Conservation (phyloP, 2,888 invertebrate genomes). For the Agrochola litura region DNA sequence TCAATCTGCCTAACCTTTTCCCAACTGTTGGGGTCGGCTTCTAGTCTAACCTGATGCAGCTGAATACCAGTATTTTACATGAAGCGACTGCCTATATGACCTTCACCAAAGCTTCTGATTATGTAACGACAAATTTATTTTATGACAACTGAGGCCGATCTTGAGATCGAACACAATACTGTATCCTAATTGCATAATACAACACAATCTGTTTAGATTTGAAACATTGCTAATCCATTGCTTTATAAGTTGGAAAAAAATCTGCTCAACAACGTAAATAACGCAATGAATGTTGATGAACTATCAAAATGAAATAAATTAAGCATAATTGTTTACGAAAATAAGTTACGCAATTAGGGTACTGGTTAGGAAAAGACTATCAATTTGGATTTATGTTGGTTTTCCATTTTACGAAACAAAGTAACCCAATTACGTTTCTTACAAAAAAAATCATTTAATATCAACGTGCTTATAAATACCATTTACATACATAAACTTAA, state of each 20-base stretch:
- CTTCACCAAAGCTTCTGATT: not conserved
- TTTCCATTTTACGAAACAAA: not conserved
- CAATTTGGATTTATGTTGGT: not conserved
- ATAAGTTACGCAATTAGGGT: too few species aligned
- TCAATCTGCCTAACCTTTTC: not conserved
- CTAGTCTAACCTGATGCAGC: not conserved
- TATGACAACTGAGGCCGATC: not conserved
- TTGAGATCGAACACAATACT: not conserved
- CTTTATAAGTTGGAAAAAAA: too few species aligned
- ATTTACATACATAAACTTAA: slow-evolving; percentile 1
- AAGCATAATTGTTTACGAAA: too few species aligned
- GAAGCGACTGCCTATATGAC: not conserved
- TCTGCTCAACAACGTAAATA: too few species aligned
- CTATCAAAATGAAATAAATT: too few species aligned
- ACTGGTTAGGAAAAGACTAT: not conserved
- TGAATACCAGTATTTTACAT: not conserved
- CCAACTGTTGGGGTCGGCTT: not conserved
- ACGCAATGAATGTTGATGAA: too few species aligned
- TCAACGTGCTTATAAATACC: slow-evolving; percentile 18
- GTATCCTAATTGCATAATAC: too few species aligned
- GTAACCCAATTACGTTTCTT: not conserved
- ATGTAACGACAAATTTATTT: not conserved
- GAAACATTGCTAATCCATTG: too few species aligned
- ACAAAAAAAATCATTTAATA: not conserved
- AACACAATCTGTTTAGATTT: too few species aligned